phyloP scores from a whole-genome alignment of 2,797 vertebrate genomes.

The Pangasius macronema region DNA sequence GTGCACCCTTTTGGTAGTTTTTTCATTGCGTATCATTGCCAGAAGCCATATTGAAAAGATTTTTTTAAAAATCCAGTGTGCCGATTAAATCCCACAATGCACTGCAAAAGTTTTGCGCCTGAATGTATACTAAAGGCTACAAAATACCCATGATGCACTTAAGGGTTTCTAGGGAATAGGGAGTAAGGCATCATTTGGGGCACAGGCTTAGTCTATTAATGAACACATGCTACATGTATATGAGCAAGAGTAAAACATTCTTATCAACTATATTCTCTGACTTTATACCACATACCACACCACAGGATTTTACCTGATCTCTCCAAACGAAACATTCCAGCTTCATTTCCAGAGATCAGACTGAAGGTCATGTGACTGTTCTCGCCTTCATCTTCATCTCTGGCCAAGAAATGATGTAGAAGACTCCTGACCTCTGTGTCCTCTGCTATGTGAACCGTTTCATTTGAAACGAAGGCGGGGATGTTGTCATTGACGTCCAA shows the following conservation, averaged over 20 bases:
- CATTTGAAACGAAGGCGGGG: slow-evolving; percentile 77
- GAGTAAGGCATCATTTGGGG: background rate
- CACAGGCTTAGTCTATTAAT: background rate
- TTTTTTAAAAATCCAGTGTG: background rate
- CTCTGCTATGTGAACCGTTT: slow-evolving; percentile 74
- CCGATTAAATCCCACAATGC: background rate
- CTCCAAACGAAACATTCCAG: slow-evolving; percentile 78
- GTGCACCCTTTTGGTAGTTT: background rate
- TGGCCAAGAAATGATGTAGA: slow-evolving; percentile 78
- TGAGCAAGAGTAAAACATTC: background rate
- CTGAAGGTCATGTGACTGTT: slow-evolving; percentile 79
- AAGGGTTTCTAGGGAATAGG: background rate
- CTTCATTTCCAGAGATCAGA: slow-evolving; percentile 80
- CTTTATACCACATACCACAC: background rate
- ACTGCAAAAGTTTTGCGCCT: background rate
- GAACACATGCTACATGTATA: background rate
- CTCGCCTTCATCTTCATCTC: slow-evolving; percentile 82
- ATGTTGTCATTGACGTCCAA: slow-evolving; percentile 89
- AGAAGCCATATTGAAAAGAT: background rate
- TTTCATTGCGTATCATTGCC: background rate
- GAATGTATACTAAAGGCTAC: background rate
- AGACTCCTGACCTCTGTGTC: slow-evolving; percentile 79
- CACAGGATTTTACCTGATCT: slow-evolving; percentile 77
- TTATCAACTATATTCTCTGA: background rate
- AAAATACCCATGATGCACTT: background rate